A percentile compares a stretch with the other conserved stretches of the same genome.
Evolutionary conservation across 1,140 invertebrate genomes (phyloP).

Genomic region (Plutomurus gul): DNA sequence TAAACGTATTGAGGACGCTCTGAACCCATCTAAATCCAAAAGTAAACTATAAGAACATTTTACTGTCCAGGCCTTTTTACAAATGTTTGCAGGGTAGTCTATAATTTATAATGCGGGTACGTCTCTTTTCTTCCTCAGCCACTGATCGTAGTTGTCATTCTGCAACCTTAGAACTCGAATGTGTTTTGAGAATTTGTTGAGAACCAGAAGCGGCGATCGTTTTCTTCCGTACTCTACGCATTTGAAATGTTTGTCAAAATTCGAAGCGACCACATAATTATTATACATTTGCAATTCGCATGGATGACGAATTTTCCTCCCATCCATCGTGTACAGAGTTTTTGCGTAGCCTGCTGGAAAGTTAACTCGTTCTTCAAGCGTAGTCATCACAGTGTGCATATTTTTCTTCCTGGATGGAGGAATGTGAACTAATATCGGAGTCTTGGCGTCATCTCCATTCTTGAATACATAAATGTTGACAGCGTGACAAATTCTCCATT

Average conservation of each 20-base stretch:
- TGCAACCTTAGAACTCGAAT: slow-evolving; percentile 43
- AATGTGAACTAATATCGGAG: slow-evolving; percentile 7
- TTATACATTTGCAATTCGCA: slow-evolving; percentile 51
- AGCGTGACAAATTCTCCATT: slow-evolving; percentile 52
- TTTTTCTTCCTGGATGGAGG: slow-evolving; percentile 47
- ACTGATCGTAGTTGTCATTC: slow-evolving; percentile 43
- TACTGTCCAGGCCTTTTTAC: not conserved
- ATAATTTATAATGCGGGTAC: slow-evolving; percentile 4
- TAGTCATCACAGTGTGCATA: slow-evolving; percentile 47
- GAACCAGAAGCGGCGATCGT: slow-evolving; percentile 44
- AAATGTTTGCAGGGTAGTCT: not conserved
- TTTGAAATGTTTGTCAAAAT: slow-evolving; percentile 49
- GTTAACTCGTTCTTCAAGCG: slow-evolving; percentile 48
- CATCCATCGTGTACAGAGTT: slow-evolving; percentile 49
- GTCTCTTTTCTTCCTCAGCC: slow-evolving; percentile 30
- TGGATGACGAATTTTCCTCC: slow-evolving; percentile 40
- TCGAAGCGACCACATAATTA: slow-evolving; percentile 51
- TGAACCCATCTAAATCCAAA: slow-evolving; percentile 1
- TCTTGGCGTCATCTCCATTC: slow-evolving; percentile 44
- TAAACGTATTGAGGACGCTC: slow-evolving; percentile 37
- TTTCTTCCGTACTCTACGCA: slow-evolving; percentile 46
- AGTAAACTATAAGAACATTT: not conserved
- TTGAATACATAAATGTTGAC: slow-evolving; percentile 51
- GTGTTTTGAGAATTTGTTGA: slow-evolving; percentile 48
- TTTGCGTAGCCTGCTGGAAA: slow-evolving; percentile 51